Base-by-base conservation (phyloP, 2,888 invertebrate species). In the Cosmia pyralina region DNA sequence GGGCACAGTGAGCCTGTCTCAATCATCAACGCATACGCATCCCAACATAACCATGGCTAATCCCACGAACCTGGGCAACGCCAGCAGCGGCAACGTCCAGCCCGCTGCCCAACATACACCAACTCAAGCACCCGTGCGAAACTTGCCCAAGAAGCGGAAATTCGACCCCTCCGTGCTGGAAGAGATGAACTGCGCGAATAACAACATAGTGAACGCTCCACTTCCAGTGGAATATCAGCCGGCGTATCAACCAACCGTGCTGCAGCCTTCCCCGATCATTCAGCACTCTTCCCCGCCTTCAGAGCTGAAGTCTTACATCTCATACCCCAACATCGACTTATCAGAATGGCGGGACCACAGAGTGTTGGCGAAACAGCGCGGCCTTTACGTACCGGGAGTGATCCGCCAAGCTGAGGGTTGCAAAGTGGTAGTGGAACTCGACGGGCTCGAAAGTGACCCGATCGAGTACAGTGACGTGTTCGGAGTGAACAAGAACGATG, bases 311-410 rank as follows among this genome's bases (percentile, higher is more conserved):
- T 86, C 91, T 4, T 94, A 91, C 84, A 89, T 93, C 46, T 91
- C 90, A 82, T 97, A 97, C 90, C 97, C 97, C 19, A 96, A 96
- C 87, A 97, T 99, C 83, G 98, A 99, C 96, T 97, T 99, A 87
- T 98, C 97, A 89, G 99, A 99, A 94, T 99, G 99, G 99, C 97
- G 98, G 86, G 98, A 98, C 90, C 99, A 99, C 92, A 97, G 99
- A 87, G 98, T 99, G 77, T 96, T 99, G 87, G 99, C 99, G 58
- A 98, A 98, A 92, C 97, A 98, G 90, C 97, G 98, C 83, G 97
- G 97, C 77, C 97, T 97, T 88, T 98, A 98, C 94, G 97, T 98
- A 87, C 98, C 99, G 13, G 99, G 99, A 69, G 98, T 98, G 74
- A 99, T 99, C 86, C 97, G 98, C 58, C 97, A 97, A 89, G 98